phyloP scores from a whole-genome alignment of 2,797 vertebrate species.

The Carduelis carduelis region DNA sequence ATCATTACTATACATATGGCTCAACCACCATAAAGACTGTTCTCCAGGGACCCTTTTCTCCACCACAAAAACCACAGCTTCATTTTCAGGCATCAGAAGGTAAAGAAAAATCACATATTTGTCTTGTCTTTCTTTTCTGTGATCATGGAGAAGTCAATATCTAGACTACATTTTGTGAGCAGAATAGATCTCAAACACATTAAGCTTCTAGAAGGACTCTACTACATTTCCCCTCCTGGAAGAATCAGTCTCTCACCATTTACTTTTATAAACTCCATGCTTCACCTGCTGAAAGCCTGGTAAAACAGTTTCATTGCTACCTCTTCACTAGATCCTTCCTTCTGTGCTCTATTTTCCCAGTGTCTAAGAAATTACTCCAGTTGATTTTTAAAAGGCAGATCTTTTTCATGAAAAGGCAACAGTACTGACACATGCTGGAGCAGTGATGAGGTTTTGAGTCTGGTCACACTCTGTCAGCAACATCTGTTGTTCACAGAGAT shows the following conservation, averaged over 20 bases:
- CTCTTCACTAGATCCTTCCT: neutral
- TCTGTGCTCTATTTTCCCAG: neutral
- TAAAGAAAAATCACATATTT: neutral
- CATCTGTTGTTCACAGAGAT: neutral
- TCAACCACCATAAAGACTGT: neutral
- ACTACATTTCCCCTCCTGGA: neutral
- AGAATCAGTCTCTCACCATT: neutral
- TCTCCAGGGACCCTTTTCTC: neutral
- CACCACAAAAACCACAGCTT: neutral
- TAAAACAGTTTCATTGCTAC: neutral
- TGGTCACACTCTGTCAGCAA: neutral
- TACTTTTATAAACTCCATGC: neutral
- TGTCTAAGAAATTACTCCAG: neutral
- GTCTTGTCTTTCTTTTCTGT: neutral
- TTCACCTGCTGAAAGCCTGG: neutral
- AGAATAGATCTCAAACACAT: neutral
- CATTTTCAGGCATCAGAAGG: neutral
- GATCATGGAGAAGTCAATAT: neutral
- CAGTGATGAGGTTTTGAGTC: neutral
- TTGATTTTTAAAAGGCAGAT: neutral
- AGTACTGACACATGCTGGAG: accelerated
- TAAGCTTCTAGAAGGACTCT: neutral
- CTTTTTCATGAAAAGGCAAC: neutral
- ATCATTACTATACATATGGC: neutral
- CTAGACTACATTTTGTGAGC: neutral